Percentiles rank a stretch among this genome's conserved stretches.
These are phyloP conservation scores for Nemoura dubitans DNA, from an alignment of 2,888 invertebrate species.

Conservation along the genomic window DNA sequence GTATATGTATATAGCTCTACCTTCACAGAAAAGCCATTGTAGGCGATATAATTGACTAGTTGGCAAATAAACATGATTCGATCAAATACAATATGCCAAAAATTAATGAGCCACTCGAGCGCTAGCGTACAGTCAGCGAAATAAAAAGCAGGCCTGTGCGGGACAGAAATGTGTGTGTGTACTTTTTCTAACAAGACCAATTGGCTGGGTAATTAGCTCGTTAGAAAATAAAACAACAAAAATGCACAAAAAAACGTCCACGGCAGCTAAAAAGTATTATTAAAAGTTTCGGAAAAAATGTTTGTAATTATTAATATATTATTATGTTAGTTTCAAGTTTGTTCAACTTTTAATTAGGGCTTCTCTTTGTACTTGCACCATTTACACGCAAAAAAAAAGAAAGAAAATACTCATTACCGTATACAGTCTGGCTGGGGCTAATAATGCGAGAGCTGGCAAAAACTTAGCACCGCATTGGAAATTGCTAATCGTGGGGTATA, in stretches of 20 bases:
- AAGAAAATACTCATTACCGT: neutral
- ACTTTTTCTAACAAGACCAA: neutral
- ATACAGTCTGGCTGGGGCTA: neutral
- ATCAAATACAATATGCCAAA: constrained; percentile 31
- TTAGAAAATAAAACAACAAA: neutral
- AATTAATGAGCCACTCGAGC: constrained; percentile 40
- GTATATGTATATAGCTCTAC: neutral
- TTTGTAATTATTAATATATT: neutral
- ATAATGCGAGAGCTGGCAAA: neutral
- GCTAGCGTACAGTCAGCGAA: constrained; percentile 29
- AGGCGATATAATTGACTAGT: constrained; percentile 36
- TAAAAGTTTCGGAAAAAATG: neutral
- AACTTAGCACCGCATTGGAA: neutral
- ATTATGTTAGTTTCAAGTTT: neutral
- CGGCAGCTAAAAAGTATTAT: neutral
- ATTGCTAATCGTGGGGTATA: neutral
- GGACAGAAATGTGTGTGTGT: neutral
- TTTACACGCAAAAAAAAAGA: constrained; percentile 13
- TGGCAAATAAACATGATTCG: constrained; percentile 20
- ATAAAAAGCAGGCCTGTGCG: neutral
- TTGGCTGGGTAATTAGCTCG: constrained; percentile 37
- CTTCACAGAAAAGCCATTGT: constrained; percentile 22
- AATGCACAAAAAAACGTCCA: neutral
- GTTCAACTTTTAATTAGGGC: constrained; percentile 3
- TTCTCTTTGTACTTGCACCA: constrained; percentile 9